Conservation (phyloP, 2,113 vertebrate species). For the Micronisus gabar region DNA sequence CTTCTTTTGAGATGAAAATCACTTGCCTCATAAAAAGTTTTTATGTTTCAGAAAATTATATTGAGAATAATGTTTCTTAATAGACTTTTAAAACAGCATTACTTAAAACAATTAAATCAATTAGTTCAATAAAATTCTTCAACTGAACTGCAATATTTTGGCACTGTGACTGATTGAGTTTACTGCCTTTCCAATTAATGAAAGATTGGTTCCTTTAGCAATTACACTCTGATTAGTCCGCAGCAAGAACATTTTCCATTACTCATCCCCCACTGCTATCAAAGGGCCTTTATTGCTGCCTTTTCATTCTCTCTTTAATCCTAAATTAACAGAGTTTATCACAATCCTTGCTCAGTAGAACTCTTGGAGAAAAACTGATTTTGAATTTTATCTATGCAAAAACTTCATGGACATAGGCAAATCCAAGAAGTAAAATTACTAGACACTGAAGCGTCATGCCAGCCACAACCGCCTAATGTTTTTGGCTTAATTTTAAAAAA, state of each 20-base stretch:
- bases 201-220: slow-evolving; percentile 4
- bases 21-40: background rate
- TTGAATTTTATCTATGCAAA: background rate
- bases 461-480: background rate
- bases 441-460: background rate
- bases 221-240: slow-evolving; percentile 4
- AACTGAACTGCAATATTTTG: slow-evolving; percentile 34
- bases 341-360: background rate
- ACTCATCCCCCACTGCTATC: slow-evolving; percentile 16
- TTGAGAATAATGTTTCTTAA: slow-evolving; percentile 1
- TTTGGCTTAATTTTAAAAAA: background rate
- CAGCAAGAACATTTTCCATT: slow-evolving; percentile 38
- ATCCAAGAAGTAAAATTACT: background rate
- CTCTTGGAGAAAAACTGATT: background rate
- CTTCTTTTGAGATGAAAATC: background rate
- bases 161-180: background rate
- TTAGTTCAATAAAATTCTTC: slow-evolving; percentile 47
- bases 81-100: background rate
- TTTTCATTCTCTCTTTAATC: slow-evolving; percentile 21
- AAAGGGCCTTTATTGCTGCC: background rate
- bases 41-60: slow-evolving; percentile 21
- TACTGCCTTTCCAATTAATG: slow-evolving; percentile 44
- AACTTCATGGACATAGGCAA: background rate
- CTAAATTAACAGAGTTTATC: slow-evolving; percentile 19
- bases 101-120: slow-evolving; percentile 35